These are phyloP conservation scores for Panorpa germanica DNA, from an alignment of 2,888 invertebrate species.

Conservation along the genomic window DNA sequence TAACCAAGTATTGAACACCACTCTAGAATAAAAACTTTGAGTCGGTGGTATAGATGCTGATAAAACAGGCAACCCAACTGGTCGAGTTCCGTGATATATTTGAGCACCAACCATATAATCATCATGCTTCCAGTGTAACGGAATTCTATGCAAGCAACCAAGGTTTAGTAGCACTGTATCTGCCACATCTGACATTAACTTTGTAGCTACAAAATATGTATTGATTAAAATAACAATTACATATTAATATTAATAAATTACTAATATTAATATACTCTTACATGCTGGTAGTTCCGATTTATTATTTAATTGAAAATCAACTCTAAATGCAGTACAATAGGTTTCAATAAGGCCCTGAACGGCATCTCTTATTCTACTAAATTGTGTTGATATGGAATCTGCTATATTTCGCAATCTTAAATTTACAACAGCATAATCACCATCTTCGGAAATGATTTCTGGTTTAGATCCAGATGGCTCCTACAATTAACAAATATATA, in stretches of 20 bases:
- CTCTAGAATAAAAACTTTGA: slow-evolving; percentile 57
- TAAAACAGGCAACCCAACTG: slow-evolving; percentile 46
- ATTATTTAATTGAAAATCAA: slow-evolving; percentile 59
- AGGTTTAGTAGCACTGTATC: slow-evolving; percentile 65
- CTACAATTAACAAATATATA: too few species aligned
- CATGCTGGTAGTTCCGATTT: slow-evolving; percentile 32
- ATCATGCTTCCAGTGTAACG: slow-evolving; percentile 61
- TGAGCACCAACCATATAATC: slow-evolving; percentile 74
- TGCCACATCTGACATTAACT: slow-evolving; percentile 46
- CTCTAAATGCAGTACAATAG: slow-evolving; percentile 67
- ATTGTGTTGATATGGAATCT: slow-evolving; percentile 42
- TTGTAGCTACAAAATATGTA: slow-evolving; percentile 32
- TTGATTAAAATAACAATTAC: slow-evolving; percentile 4
- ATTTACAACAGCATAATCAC: slow-evolving; percentile 49
- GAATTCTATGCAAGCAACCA: slow-evolving; percentile 63
- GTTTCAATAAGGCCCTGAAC: slow-evolving; percentile 69
- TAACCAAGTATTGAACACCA: slow-evolving; percentile 77
- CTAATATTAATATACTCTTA: slow-evolving; percentile 16
- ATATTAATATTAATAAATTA: slow-evolving; percentile 5
- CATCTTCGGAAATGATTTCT: slow-evolving; percentile 45
- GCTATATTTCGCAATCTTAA: slow-evolving; percentile 34
- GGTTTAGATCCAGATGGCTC: too few species aligned
- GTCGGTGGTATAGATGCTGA: slow-evolving; percentile 47
- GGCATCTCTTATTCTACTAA: slow-evolving; percentile 56
- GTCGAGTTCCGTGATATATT: slow-evolving; percentile 74